These are phyloP conservation scores for Drosophila albomicans DNA, from an alignment of 1,140 invertebrate species.

Conservation along the genomic window DNA sequence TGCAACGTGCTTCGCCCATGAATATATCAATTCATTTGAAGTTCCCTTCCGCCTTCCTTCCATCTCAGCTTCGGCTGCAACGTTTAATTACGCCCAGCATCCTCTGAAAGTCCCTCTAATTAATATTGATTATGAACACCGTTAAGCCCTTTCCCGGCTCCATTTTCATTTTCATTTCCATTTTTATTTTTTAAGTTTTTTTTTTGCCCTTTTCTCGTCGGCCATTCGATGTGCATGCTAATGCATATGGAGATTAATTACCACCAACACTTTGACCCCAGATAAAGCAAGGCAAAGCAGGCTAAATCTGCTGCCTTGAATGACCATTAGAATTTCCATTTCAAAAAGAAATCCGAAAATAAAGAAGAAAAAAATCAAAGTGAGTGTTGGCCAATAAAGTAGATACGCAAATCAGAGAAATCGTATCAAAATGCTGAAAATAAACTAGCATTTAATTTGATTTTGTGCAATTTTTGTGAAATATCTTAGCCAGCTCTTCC, in stretches of 20 bases:
- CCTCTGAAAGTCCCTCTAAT: conserved; percentile 46
- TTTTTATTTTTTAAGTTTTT: conserved; percentile 11
- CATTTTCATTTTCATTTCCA: conserved; percentile 3
- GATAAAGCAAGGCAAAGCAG: neutral
- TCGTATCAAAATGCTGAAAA: neutral
- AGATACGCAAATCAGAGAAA: neutral
- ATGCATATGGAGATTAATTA: conserved; percentile 76
- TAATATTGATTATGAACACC: conserved; percentile 73
- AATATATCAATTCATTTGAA: conserved; percentile 49
- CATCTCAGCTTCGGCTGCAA: conserved; percentile 9
- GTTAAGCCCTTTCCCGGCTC: conserved; percentile 12
- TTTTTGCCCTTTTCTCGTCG: conserved; percentile 24
- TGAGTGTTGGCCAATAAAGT: conserved; percentile 11
- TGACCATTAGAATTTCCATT: neutral
- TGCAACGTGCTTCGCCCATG: conserved; percentile 33
- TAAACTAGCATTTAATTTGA: conserved; percentile 19
- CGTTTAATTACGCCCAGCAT: conserved; percentile 60
- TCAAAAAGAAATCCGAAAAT: too few relatives aligned
- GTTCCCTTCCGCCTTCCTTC: conserved; percentile 13
- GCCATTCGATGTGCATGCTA: conserved; percentile 48
- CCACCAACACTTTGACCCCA: conserved; percentile 6
- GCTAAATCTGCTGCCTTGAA: neutral
- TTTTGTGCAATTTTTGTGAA: conserved; percentile 21
- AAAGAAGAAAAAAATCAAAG: neutral
- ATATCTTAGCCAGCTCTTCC: neutral